Evolutionary conservation across 2,113 vertebrate genomes (phyloP), one percentile per base, ranked within the genome.

Genomic region (Seriola rivoliana): DNA sequence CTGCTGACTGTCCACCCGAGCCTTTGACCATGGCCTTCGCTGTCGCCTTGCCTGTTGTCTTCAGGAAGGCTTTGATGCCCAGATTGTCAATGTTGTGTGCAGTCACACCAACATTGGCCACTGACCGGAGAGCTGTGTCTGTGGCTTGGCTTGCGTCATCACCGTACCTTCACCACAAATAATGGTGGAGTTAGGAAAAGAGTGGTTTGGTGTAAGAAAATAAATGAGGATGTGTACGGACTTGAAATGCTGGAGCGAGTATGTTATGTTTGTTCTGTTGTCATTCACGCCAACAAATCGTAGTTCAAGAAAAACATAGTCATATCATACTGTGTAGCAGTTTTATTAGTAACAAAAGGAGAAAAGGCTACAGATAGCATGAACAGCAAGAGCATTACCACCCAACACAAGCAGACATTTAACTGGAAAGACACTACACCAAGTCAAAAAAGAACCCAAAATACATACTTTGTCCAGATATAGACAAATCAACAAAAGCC

Each of bases 11-110:
- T 73, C 17, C 77, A 0, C 57, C 19, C 0, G 58, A 2, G 52
- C 94, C 93, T 63, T 94, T 93, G 12, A 95, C 79, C 55, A 96
- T 85, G 38, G 91, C 93, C 32, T 96, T 95, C 23, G 96, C 94
- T 0, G 96, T 95, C 77, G 96, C 85, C 76, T 97, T 97, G 54
- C 96, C 94, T 9, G 96, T 90, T 44, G 88, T 94, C 92, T 97
- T 97, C 84, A 98, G 89, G 6, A 98, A 64, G 32, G 95, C 96
- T 89, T 96, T 97, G 81, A 98, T 78, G 44, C 94, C 96, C 65
- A 97, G 91, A 87, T 97, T 93, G 81, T 99, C 96, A 59, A 99
- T 91, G 85, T 97, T 98, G 92, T 96, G 94, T 1, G 97, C 97
- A 17, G 97, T 87, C 74, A 97, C 25, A 3, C 96, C 97, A 68